Evolutionary conservation across 2,797 vertebrate genomes (phyloP), one percentile per base, ranked within the genome.

Genomic region (Lepilemur septentrionalis): DNA sequence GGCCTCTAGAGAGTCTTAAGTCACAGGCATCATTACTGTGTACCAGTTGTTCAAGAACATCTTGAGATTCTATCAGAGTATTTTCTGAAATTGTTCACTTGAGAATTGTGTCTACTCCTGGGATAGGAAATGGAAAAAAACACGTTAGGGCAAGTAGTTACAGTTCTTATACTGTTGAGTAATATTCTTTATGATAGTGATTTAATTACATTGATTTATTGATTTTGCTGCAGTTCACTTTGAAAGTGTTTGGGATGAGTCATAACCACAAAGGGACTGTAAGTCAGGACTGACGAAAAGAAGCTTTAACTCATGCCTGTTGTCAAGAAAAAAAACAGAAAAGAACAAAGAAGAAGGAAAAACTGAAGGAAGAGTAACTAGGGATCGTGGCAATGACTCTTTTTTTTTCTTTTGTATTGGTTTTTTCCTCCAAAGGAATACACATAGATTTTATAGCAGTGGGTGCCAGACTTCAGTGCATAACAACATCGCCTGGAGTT

Each of bases 201-300:
- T 92, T 97, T 97, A 97, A 98, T 97, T 97, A 97, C n/a, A 25
- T 72, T 90, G 94, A 96, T 93, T 88, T 95, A 96, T 95, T 80
- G 83, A 80, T 96, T 81, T 78, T 96, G 48, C 52, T 96, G 87
- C 78, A 92, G 82, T 95, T 97, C 89, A 48, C 14, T 72, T 61
- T 69, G 83, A 48, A 93, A 96, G 86, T 84, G 55, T 87, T 93
- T 70, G 41, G 46, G 57, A 92, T 90, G 95, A 97, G 72, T 97
- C 93, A 93, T 84, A 85, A 91, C 86, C 87, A 92, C 80, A 89
- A 52, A 95, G 94, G 79, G 48, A 83, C 52, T 48, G 4, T 95
- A 91, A 86, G 55, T 93, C 95, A 93, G 35, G 25, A 55, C 32
- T 85, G 73, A 95, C 32, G 82, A 70, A 80, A 76, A 75, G 50